These are phyloP conservation scores for Leucozona laternaria DNA, from an alignment of 2,888 invertebrate species.

Conservation along the genomic window DNA sequence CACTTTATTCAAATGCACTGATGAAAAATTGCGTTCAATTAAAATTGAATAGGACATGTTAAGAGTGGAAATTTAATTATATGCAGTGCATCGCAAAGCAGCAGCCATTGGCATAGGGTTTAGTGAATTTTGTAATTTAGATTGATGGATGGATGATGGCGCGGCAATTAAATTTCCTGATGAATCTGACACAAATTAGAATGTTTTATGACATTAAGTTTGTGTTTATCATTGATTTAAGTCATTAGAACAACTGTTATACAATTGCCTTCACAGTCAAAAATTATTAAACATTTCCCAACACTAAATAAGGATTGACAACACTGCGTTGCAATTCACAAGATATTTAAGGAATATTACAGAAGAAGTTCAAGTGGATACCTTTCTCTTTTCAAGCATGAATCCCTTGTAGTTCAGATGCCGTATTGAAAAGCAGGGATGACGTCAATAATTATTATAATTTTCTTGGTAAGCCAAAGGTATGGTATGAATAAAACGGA, in stretches of 20 bases:
- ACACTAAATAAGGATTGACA: no score
- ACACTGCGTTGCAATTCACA: no score
- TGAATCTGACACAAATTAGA: not conserved
- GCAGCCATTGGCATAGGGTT: conserved; percentile 28
- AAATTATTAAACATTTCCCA: no score
- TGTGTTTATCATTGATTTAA: not conserved
- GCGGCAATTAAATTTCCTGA: not conserved
- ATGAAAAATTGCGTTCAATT: conserved; percentile 68
- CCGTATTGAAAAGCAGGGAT: no score
- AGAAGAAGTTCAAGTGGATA: no score
- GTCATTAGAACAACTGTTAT: not conserved
- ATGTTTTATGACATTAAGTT: not conserved
- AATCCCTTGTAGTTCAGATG: no score
- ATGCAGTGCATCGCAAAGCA: not conserved
- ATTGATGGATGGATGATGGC: conserved; percentile 48
- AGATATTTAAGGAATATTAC: no score
- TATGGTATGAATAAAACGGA: no score
- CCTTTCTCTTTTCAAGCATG: no score
- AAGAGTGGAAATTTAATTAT: conserved; percentile 61
- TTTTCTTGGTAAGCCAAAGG: no score
- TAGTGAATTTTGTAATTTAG: conserved; percentile 42
- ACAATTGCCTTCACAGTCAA: no score
- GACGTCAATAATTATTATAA: no score
- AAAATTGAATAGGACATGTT: conserved; percentile 42
- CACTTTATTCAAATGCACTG: conserved; percentile 18